Conservation (phyloP, 2,888 invertebrate genomes). For the Parochlus steinenii region DNA sequence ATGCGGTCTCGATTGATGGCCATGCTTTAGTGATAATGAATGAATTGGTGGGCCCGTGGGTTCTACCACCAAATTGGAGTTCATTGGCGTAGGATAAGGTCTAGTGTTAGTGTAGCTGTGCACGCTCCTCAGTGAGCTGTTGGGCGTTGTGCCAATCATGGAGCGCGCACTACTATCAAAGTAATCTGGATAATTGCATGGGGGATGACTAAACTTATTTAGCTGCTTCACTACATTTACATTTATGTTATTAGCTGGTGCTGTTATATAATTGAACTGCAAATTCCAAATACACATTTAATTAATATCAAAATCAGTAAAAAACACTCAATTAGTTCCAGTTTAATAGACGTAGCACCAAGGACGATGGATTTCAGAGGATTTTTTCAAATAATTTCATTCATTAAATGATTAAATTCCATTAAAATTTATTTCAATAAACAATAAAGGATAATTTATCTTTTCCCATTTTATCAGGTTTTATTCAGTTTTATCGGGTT, state of each 20-base stretch:
- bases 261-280: conserved; percentile 13
- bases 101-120: conserved; percentile 8
- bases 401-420: too few species aligned
- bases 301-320: not conserved
- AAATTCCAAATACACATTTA: conserved; percentile 1
- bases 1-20: conserved; percentile 4
- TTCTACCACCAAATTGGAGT: conserved; percentile 6
- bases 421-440: too few species aligned
- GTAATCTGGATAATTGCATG: conserved; percentile 9
- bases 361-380: too few species aligned
- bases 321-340: conserved; percentile 1
- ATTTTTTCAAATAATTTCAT: too few species aligned
- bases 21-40: conserved; percentile 8
- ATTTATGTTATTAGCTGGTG: conserved; percentile 12
- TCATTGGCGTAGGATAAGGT: conserved; percentile 3
- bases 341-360: too few species aligned
- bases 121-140: conserved; percentile 10
- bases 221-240: conserved; percentile 12
- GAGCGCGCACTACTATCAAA: conserved; percentile 9
- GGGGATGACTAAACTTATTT: conserved; percentile 10
- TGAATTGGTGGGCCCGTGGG: conserved; percentile 7
- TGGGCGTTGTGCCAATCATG: conserved; percentile 10
- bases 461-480: too few species aligned
- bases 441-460: too few species aligned
- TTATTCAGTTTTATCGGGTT: too few species aligned